These are phyloP conservation scores for Rhinella marina DNA, from an alignment of 2,797 vertebrate species.

Conservation along the genomic window DNA sequence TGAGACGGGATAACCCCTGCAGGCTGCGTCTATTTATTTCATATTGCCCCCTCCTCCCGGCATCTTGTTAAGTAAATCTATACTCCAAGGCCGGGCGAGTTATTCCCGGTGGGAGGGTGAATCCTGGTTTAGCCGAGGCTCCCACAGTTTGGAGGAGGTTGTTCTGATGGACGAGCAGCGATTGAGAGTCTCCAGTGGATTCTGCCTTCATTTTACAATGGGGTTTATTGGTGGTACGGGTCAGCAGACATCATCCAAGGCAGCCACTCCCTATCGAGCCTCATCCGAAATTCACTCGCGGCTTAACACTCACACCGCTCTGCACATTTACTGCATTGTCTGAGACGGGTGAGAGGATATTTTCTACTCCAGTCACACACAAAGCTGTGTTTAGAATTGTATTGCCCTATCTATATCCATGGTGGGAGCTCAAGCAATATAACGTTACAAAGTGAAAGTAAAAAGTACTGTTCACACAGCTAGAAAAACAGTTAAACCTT, in stretches of 20 bases:
- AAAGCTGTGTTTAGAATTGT: neutral
- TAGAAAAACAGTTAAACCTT: too few species aligned
- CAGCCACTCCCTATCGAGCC: neutral
- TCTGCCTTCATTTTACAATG: neutral
- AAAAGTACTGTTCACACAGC: too few species aligned
- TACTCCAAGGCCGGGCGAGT: constrained; percentile 36
- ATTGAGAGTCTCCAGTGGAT: neutral
- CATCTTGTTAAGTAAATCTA: constrained; percentile 38
- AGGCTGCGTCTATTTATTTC: constrained; percentile 23
- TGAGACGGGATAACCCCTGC: neutral
- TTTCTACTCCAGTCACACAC: neutral
- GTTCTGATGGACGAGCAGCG: constrained; percentile 15
- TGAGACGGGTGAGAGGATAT: neutral
- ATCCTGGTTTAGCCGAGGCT: constrained; percentile 43
- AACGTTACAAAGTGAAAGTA: too few species aligned
- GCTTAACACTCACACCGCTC: neutral
- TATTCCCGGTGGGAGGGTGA: constrained; percentile 55
- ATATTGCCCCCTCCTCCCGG: neutral
- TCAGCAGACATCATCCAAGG: neutral
- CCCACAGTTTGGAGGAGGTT: neutral
- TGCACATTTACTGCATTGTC: neutral
- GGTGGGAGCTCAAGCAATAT: too few species aligned
- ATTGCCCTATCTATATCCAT: too few species aligned
- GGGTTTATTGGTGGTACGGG: neutral
- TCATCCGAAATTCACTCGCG: neutral